Evolutionary conservation across 2,113 vertebrate genomes (phyloP).

Genomic region (Brachyhypopomus gauderio): DNA sequence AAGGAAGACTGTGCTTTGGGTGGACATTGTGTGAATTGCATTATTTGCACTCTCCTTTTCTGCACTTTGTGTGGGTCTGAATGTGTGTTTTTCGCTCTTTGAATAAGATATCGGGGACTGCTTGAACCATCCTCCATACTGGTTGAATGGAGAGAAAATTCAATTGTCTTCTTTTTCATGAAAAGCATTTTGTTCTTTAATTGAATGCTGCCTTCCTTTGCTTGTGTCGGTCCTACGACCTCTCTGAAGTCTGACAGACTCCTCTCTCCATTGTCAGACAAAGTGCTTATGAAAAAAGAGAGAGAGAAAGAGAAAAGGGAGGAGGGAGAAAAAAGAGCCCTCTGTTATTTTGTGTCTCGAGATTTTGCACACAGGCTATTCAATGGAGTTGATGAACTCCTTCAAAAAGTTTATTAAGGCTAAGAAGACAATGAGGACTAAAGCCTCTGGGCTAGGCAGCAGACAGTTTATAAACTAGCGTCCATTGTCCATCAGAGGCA

Average conservation of each 20-base stretch:
- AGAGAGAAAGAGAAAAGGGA: conserved; percentile 18
- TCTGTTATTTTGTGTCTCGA: conserved; percentile 91
- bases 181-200: conserved; percentile 65
- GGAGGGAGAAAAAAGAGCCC: conserved; percentile 69
- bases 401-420: conserved; percentile 99
- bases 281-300: conserved; percentile 72
- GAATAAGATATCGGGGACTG: conserved; percentile 53
- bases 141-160: conserved; percentile 59
- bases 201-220: conserved; percentile 67
- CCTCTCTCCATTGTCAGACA: conserved; percentile 76
- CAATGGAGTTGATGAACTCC: conserved; percentile 99
- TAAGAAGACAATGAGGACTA: conserved; percentile 88
- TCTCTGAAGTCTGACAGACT: conserved; percentile 82
- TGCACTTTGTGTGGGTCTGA: conserved; percentile 38
- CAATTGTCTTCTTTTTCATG: conserved; percentile 64
- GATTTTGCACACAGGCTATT: conserved; percentile 94
- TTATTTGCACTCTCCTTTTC: conserved; percentile 33
- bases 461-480: conserved; percentile 95
- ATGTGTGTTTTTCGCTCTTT: conserved; percentile 43
- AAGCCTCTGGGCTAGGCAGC: conserved; percentile 86
- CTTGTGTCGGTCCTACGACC: conserved; percentile 67
- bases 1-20: neutral
- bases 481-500: conserved; percentile 90
- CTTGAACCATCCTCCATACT: conserved; percentile 49
- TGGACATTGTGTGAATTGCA: conserved; percentile 27